phyloP scores from a whole-genome alignment of 2,113 vertebrate species.

The Gorsachius goisagi region DNA sequence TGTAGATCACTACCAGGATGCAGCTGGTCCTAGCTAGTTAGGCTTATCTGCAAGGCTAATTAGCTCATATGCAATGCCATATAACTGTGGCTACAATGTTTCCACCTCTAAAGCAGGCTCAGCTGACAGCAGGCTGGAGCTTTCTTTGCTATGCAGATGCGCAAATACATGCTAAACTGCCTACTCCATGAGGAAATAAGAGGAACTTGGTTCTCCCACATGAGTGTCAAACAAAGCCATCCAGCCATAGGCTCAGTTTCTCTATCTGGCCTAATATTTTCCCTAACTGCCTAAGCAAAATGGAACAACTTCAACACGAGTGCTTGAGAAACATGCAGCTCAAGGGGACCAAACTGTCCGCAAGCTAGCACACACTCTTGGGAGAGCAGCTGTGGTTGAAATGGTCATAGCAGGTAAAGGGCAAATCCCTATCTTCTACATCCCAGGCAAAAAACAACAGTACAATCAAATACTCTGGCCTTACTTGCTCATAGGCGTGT shows the following conservation, averaged over 20 bases:
- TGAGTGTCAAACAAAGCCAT: not conserved
- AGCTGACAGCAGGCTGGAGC: not conserved
- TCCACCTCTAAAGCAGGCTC: not conserved
- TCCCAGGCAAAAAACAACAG: not conserved
- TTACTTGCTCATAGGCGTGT: not conserved
- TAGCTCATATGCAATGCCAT: not conserved
- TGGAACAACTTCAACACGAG: not conserved
- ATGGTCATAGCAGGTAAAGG: not conserved
- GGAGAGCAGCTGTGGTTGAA: not conserved
- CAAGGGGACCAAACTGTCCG: not conserved
- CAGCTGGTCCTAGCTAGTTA: not conserved
- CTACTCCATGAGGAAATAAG: not conserved
- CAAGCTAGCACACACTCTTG: rapidly evolving
- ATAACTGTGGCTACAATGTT: not conserved
- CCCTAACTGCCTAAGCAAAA: not conserved
- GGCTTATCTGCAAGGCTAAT: constrained; percentile 26
- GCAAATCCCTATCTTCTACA: not conserved
- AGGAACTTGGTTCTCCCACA: not conserved
- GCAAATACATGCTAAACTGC: not conserved
- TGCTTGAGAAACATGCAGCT: not conserved
- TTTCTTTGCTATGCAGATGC: not conserved
- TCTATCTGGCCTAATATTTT: not conserved
- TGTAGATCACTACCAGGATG: not conserved
- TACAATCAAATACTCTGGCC: not conserved
- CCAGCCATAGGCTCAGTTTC: not conserved